Base-by-base conservation (phyloP, 2,113 vertebrate genomes). In the Corythaixoides concolor region DNA sequence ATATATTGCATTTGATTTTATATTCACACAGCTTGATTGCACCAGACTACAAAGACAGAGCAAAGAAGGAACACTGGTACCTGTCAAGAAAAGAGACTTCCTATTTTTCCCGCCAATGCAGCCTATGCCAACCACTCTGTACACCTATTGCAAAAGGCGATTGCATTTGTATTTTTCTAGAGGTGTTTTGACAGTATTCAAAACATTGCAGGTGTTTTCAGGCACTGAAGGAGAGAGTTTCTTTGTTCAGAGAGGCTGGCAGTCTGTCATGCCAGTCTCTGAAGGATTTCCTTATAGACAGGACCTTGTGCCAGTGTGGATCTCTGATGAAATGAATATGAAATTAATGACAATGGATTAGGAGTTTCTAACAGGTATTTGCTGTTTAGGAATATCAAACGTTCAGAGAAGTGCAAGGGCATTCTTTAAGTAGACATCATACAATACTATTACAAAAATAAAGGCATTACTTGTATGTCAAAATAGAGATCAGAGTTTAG, bases 111-210 rank as follows among this genome's bases (percentile, higher is more conserved):
- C 17, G 21, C 10, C 35, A 45, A 3, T 1, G 0, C 27, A 86
- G 67, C 39, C 70, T 0, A 0, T 39, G 17, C n/a, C 62, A 69
- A 4, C 55, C 24, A 28, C 3, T 1, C 47, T 58, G 27, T 41
- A n/a, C 39, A n/a, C 37, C 30, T 76, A 0, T 13, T 88, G 30
- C 39, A 66, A 69, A 89, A 35, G 32, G 16, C 58, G 33, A 30
- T 52, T 62, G 21, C n/a, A n/a, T 77, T 78, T 92, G 37, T 22
- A 17, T 92, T 86, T 35, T 58, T 77, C 45, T 30, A 80, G 39
- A 19, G 5, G 15, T 37, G 22, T 88, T 90, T 56, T 77, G 72
- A 59, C 32, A 58, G 41, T 27, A 18, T 41, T 70, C 2, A 8
- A 64, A 86, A 85, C 18, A 45, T 26, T 80, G 17, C 45, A 45